Conservation (phyloP, 2,113 vertebrate genomes). For the Danio rerio region GRCz12tu NC_133182.1:65978001-65978500, state of each 20-base stretch:
- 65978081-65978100: constrained; percentile 3
- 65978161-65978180: neutral
- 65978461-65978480: too few species aligned
- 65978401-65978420: too few species aligned
- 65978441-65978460: too few species aligned
- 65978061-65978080: constrained; percentile 34
- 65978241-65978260: too few species aligned
- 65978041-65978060: constrained; percentile 37
- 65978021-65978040: constrained; percentile 66
- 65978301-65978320: neutral
- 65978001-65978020: constrained; percentile 62
- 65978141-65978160: neutral
- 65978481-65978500: too few species aligned
- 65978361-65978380: too few species aligned
- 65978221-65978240: too few species aligned
- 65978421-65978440: too few species aligned
- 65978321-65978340: neutral
- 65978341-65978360: too few species aligned
- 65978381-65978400: too few species aligned
- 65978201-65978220: neutral
- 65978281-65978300: neutral
- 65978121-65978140: neutral
- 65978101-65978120: neutral
- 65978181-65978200: neutral
- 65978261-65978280: neutral